phyloP scores from a whole-genome alignment of 2,113 vertebrate genomes.

The Heloderma charlesbogerti region DNA sequence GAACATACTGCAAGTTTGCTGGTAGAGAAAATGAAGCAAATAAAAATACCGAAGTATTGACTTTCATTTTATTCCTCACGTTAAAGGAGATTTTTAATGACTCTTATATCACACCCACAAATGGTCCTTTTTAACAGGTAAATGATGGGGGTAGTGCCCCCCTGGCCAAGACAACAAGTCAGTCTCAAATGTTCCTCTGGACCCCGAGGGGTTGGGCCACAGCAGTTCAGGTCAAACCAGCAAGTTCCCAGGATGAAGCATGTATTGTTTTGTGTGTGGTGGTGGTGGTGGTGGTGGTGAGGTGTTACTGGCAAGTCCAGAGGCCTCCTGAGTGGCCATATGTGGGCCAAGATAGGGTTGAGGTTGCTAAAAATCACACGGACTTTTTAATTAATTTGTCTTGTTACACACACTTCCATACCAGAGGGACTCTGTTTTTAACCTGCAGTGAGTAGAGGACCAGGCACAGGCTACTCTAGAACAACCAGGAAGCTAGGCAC shows the following conservation, averaged over 20 bases:
- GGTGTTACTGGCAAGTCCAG: too few species aligned
- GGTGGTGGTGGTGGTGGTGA: too few species aligned
- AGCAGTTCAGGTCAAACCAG: not conserved
- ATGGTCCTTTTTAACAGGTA: not conserved
- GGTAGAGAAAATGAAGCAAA: not conserved
- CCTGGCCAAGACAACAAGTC: not conserved
- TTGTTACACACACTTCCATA: too few species aligned
- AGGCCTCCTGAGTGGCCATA: not conserved
- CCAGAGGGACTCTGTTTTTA: too few species aligned
- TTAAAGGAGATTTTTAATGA: not conserved
- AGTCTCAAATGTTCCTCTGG: not conserved
- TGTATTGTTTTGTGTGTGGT: too few species aligned
- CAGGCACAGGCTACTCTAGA: too few species aligned
- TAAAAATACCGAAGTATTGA: constrained; percentile 28
- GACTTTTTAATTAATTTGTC: too few species aligned
- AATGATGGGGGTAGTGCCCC: not conserved
- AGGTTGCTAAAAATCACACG: not conserved
- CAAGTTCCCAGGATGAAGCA: too few species aligned
- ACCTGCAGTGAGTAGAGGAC: too few species aligned
- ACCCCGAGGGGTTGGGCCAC: not conserved
- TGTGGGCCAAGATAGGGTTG: not conserved
- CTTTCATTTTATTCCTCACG: not conserved
- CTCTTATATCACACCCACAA: not conserved
- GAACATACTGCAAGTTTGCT: constrained; percentile 17
- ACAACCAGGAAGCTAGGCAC: too few species aligned